A percentile compares a stretch with the other conserved stretches of the same genome.
Conservation (phyloP, 2,797 vertebrate genomes). For the Anguilla pacifica region DNA sequence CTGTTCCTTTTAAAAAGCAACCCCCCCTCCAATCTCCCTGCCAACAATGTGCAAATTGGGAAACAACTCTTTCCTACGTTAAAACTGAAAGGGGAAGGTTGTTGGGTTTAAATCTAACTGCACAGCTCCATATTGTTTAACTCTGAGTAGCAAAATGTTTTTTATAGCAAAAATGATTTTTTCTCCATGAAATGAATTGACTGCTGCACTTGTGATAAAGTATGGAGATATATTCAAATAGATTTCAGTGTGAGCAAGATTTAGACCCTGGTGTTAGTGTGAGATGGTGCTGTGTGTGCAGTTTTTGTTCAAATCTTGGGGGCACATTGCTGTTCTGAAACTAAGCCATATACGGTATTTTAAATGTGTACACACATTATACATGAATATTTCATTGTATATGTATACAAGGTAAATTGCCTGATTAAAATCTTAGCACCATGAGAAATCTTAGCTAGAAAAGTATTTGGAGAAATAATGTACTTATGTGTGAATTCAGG, state of each 20-base stretch:
- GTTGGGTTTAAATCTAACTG: no score
- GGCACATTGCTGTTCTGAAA: background rate
- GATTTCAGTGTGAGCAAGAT: background rate
- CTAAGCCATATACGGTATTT: background rate
- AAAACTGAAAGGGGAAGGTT: background rate
- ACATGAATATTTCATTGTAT: background rate
- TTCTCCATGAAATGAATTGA: background rate
- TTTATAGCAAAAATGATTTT: background rate
- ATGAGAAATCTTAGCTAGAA: background rate
- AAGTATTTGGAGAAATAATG: background rate
- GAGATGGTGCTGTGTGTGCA: background rate
- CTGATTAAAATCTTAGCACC: background rate
- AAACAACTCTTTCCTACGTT: background rate
- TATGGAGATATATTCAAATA: background rate
- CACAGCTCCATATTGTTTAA: background rate
- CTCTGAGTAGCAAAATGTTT: background rate
- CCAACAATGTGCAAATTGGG: background rate
- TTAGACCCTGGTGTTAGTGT: background rate
- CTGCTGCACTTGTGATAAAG: background rate
- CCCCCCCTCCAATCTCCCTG: slow-evolving; percentile 7
- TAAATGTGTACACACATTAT: background rate
- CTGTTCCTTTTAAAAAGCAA: slow-evolving; percentile 33
- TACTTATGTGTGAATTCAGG: background rate
- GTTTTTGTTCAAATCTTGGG: background rate
- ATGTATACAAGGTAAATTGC: background rate